phyloP scores from a whole-genome alignment of 2,888 invertebrate species.

The Lepidochrysops patricia region DNA sequence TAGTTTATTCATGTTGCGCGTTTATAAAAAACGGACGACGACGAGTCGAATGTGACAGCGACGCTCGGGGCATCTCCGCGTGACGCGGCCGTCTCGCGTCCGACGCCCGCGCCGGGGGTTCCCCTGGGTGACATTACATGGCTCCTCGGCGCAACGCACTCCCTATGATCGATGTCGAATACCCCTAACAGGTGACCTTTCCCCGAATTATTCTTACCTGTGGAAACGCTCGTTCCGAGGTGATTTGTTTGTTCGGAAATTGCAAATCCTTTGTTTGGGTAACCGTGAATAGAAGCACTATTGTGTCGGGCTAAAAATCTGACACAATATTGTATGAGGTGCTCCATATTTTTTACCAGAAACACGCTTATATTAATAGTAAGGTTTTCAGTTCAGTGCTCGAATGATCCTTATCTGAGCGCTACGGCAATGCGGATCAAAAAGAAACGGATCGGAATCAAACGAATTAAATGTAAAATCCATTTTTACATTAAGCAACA shows the following conservation, averaged over 20 bases:
- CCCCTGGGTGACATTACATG: conserved; percentile 66
- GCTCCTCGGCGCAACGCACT: conserved; percentile 62
- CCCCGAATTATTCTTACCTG: conserved; percentile 69
- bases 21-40: conserved; percentile 44
- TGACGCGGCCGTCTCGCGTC: conserved; percentile 55
- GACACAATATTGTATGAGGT: conserved; percentile 20
- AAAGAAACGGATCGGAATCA: neutral
- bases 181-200: conserved; percentile 73
- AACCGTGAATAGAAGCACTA: conserved; percentile 33
- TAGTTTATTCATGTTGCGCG: conserved; percentile 43
- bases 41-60: conserved; percentile 54
- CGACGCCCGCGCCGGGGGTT: conserved; percentile 44
- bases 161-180: conserved; percentile 72
- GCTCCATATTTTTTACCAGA: neutral
- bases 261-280: conserved; percentile 46
- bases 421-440: neutral
- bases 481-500: neutral
- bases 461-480: neutral
- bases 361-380: neutral
- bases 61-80: conserved; percentile 44
- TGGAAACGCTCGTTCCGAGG: conserved; percentile 69
- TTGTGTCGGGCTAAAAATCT: conserved; percentile 39
- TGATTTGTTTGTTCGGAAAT: conserved; percentile 66
- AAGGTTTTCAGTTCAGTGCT: neutral
- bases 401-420: neutral